These are phyloP conservation scores for Gymnocypris eckloni DNA, from an alignment of 2,797 vertebrate genomes.

Conservation along the genomic window DNA sequence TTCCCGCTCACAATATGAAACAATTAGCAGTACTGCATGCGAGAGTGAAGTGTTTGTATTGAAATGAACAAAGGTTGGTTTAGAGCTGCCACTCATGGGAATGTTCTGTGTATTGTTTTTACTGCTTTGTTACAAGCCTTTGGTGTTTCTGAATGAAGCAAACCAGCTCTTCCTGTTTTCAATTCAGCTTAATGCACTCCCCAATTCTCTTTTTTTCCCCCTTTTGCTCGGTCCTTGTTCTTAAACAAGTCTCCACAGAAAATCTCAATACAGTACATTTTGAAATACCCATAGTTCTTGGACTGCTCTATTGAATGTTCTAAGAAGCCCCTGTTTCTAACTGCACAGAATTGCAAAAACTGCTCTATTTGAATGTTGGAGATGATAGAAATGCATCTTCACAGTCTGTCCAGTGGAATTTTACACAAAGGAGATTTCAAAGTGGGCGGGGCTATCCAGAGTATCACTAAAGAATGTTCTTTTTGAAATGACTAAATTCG, in stretches of 20 bases:
- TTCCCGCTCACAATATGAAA: constrained; percentile 80
- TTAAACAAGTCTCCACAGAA: not conserved
- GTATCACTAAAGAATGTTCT: not conserved
- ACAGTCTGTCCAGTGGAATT: not conserved
- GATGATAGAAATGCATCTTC: not conserved
- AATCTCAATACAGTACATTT: not conserved
- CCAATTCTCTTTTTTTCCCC: constrained; percentile 6
- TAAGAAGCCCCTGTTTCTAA: not conserved
- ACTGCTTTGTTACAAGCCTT: constrained; percentile 87
- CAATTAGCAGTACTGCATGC: constrained; percentile 85
- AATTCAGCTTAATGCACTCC: constrained; percentile 50
- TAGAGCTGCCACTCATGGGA: constrained; percentile 77
- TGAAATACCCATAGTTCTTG: constrained; percentile 5
- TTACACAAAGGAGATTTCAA: not conserved
- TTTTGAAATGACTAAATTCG: not conserved
- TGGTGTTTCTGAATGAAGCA: constrained; percentile 85
- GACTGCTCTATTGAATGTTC: not conserved
- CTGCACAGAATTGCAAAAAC: not conserved
- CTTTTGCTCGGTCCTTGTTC: not conserved
- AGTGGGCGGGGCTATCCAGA: not conserved
- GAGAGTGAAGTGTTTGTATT: constrained; percentile 83
- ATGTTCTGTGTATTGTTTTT: constrained; percentile 85
- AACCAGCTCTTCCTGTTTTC: constrained; percentile 73
- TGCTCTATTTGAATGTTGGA: too few relatives aligned
- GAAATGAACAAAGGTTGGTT: constrained; percentile 83